These are phyloP conservation scores for Apotomis capreana DNA, from an alignment of 2,888 invertebrate genomes.

Conservation along the genomic window DNA sequence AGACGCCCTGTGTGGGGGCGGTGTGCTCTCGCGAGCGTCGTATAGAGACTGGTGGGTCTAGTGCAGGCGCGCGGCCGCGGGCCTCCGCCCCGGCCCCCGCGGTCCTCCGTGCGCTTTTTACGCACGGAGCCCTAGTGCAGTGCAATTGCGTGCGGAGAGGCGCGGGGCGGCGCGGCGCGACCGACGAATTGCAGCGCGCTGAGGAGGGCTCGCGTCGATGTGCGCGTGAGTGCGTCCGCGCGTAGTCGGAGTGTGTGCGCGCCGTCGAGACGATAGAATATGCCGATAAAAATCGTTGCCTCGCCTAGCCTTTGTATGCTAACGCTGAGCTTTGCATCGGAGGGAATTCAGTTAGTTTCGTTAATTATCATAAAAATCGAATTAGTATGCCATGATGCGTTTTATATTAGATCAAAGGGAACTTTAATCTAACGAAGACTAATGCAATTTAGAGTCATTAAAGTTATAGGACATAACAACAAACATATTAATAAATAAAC, in stretches of 20 bases:
- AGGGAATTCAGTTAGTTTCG: conserved; percentile 63
- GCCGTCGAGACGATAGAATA: conserved; percentile 68
- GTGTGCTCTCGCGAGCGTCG: conserved; percentile 77
- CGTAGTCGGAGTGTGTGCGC: conserved; percentile 53
- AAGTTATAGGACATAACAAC: background rate
- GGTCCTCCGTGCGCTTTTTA: conserved; percentile 82
- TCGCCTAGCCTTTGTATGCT: conserved; percentile 75
- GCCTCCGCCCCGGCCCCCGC: conserved; percentile 64
- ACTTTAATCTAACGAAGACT: background rate
- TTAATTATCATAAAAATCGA: conserved; percentile 64
- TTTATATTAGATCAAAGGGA: conserved; percentile 53
- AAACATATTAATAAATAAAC: background rate
- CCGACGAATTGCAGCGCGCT: conserved; percentile 81
- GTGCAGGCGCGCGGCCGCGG: conserved; percentile 51
- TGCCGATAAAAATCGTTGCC: conserved; percentile 75
- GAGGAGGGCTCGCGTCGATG: conserved; percentile 71
- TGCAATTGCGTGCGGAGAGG: conserved; percentile 80
- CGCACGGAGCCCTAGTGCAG: conserved; percentile 79
- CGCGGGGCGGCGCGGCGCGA: conserved; percentile 59
- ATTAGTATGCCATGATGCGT: conserved; percentile 61
- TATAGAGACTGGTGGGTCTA: conserved; percentile 70
- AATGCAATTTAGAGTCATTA: background rate
- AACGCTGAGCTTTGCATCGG: conserved; percentile 72
- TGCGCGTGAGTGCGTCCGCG: conserved; percentile 73
- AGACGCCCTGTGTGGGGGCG: conserved; percentile 77